phyloP scores from a whole-genome alignment of 2,113 vertebrate genomes.

The Oncorhynchus mykiss region DNA sequence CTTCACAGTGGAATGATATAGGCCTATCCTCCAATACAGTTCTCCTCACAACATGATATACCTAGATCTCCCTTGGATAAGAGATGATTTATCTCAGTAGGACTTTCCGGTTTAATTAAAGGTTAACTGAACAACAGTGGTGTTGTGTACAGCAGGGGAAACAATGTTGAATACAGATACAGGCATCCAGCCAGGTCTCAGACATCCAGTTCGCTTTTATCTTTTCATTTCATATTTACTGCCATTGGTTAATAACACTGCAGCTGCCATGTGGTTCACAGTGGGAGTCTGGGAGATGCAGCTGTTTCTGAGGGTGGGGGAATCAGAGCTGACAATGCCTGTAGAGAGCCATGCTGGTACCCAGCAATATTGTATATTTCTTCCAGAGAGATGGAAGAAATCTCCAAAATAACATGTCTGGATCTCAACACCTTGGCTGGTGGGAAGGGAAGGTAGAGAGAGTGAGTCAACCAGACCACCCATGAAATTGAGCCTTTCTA shows the following conservation, averaged over 20 bases:
- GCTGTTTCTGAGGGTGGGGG: background rate
- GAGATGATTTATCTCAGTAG: background rate
- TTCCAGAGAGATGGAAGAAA: background rate
- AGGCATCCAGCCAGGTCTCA: background rate
- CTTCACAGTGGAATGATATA: no score
- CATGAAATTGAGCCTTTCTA: conserved; percentile 17
- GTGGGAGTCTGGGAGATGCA: background rate
- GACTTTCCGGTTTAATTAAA: conserved; percentile 7
- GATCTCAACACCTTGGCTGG: background rate
- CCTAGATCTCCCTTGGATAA: background rate
- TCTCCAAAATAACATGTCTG: conserved; percentile 8
- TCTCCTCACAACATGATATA: background rate
- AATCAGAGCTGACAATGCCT: background rate
- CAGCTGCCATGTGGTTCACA: background rate
- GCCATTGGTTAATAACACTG: conserved; percentile 9
- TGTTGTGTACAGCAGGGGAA: background rate
- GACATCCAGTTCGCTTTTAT: background rate
- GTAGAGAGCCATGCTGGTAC: background rate
- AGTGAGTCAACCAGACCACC: conserved; percentile 4
- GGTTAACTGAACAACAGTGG: conserved; percentile 1
- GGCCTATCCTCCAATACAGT: background rate
- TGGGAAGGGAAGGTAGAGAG: no score
- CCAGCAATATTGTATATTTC: conserved; percentile 1
- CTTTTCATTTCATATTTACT: conserved; percentile 9
- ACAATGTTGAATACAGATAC: conserved; percentile 1